phyloP scores from a whole-genome alignment of 1,140 invertebrate genomes.

The Pomacea maculata region DNA sequence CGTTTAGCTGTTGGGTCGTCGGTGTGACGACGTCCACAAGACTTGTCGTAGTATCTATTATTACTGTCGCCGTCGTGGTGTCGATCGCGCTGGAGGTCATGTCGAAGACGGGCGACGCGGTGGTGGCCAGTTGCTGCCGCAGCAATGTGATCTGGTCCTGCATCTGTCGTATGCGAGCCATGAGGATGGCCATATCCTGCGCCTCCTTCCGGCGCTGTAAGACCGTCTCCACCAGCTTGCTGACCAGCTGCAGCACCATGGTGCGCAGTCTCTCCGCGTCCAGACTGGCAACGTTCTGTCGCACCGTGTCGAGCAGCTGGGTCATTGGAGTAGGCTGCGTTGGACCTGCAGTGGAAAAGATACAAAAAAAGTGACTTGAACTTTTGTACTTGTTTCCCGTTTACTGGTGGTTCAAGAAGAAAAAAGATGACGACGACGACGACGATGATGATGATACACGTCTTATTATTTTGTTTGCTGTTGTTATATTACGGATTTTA shows the following conservation, averaged over 20 bases:
- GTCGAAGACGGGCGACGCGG: not conserved
- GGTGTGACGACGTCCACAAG: not conserved
- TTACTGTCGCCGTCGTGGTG: not conserved
- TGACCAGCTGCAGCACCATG: not conserved
- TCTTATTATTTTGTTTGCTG: too few species aligned
- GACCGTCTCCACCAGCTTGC: not conserved
- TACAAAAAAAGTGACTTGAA: not conserved
- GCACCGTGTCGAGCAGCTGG: conserved; percentile 1
- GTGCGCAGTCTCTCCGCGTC: not conserved
- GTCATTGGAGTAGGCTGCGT: not conserved
- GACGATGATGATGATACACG: too few species aligned
- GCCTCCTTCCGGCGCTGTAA: not conserved
- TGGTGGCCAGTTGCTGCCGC: not conserved
- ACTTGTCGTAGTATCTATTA: not conserved
- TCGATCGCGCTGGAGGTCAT: not conserved
- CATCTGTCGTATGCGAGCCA: not conserved
- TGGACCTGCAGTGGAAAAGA: not conserved
- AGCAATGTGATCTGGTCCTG: not conserved
- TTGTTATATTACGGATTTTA: too few species aligned
- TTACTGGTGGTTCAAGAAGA: too few species aligned
- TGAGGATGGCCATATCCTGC: not conserved
- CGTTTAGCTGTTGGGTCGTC: too few species aligned
- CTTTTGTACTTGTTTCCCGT: not conserved
- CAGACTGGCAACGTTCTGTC: not conserved
- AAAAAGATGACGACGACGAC: too few species aligned